Percentiles rank a stretch among this genome's conserved stretches.
phyloP scores from a whole-genome alignment of 2,888 invertebrate species.

The Hypomecis punctinalis region DNA sequence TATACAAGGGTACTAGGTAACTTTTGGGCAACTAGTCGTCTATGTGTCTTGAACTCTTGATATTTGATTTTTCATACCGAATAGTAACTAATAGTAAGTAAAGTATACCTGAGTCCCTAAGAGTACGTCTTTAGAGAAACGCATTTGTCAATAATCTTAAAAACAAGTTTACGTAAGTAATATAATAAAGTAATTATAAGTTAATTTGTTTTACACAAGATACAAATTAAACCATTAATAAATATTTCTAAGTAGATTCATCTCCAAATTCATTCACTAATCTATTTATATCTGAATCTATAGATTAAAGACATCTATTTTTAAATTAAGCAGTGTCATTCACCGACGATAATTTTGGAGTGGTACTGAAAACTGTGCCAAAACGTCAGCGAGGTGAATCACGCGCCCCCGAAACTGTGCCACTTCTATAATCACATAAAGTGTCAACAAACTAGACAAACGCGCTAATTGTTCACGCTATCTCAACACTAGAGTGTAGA shows the following conservation, averaged over 20 bases:
- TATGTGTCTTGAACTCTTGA: no score
- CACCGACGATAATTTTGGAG: conserved; percentile 43
- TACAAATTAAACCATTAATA: no score
- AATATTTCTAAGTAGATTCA: neutral
- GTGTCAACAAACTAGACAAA: conserved; percentile 44
- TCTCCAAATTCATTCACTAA: neutral
- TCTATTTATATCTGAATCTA: conserved; percentile 6
- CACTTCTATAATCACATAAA: conserved; percentile 46
- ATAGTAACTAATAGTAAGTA: no score
- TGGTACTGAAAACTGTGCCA: conserved; percentile 46
- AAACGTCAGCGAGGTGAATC: conserved; percentile 44
- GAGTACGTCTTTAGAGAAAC: no score
- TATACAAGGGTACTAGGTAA: no score
- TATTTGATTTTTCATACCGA: no score
- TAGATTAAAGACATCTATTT: conserved; percentile 6
- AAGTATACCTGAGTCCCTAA: no score
- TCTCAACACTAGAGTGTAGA: neutral
- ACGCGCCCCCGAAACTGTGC: conserved; percentile 39
- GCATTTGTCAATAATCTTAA: no score
- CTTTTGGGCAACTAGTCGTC: no score
- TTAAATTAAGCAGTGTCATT: conserved; percentile 44
- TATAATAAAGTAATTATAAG: no score
- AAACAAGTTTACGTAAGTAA: no score
- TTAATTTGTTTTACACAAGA: no score
- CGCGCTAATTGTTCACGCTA: conserved; percentile 7